Base-by-base conservation (phyloP, 2,113 vertebrate species). In the Psephotus haematonotus region DNA sequence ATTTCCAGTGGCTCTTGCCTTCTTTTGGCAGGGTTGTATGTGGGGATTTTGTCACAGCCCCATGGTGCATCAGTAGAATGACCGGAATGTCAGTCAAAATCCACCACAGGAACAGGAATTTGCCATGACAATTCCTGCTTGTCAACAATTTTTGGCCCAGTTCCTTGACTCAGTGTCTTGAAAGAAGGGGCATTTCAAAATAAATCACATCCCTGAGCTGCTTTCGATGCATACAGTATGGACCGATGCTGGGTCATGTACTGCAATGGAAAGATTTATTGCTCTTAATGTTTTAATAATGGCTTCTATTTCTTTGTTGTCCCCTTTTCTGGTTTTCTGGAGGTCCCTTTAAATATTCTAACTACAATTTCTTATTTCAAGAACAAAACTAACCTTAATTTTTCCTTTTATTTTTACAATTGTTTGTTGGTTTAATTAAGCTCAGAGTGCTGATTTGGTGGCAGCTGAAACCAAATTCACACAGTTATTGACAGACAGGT, bases 311-410 rank as follows among this genome's bases (percentile, higher is more conserved):
- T 80, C 70, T 82, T 83, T 83, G 17, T 93, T 55, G 63, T 46
- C n/a, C 19, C 20, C 13, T 86, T 95, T 92, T 93, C 91, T 94
- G 92, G 68, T 95, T 95, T 96, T 95, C 90, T 94, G 65, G 69
- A 84, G 89, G 86, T 83, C 79, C 41, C 44, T 72, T 81, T 52
- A 84, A 78, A 52, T 72, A 81, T 41, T 82, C 80, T 86, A 95
- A 92, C 57, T 60, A 14, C 13, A 50, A 10, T 31, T 71, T 91
- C 43, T 91, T 84, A 72, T 91, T 93, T 86, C 50, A 70, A 92
- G 84, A 90, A 17, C 57, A 90, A 87, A 90, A 87, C 55, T 92
- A 92, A 94, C 50, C 7, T 65, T 50, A 14, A 11, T 50, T 69
- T 88, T 93, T 63, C 3, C 59, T 46, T 70, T 49, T 62, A 13